Conservation (phyloP, 1,140 invertebrate species). For the Anoplolepis gracilipes region DNA sequence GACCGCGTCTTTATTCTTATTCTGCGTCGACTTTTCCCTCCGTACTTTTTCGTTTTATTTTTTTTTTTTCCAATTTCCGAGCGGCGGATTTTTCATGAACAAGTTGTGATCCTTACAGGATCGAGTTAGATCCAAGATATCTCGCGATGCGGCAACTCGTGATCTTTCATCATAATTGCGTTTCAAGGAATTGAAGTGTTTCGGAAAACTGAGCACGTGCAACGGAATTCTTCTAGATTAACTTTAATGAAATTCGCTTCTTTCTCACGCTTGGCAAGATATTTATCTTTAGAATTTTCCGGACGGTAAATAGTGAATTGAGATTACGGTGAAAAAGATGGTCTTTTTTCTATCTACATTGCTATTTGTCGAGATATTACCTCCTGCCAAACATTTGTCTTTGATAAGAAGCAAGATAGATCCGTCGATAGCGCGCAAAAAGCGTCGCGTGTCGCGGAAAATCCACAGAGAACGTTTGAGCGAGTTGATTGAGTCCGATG, state of each 20-base stretch:
- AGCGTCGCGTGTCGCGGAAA: slow-evolving; percentile 43
- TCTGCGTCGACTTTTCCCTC: not conserved
- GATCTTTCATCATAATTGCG: slow-evolving; percentile 6
- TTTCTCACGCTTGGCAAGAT: not conserved
- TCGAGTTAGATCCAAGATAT: not conserved
- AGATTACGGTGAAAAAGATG: slow-evolving; percentile 2
- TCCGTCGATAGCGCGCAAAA: slow-evolving; percentile 22
- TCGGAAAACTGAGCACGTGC: slow-evolving; percentile 3
- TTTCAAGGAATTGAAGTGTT: not conserved
- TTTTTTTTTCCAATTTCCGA: not conserved
- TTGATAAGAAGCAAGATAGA: slow-evolving; percentile 32
- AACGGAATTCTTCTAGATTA: not conserved
- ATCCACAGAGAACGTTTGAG: slow-evolving; percentile 25
- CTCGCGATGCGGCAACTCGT: not conserved
- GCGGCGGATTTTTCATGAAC: not conserved
- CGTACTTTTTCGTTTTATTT: not conserved
- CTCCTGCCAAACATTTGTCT: slow-evolving; percentile 4
- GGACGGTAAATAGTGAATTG: not conserved
- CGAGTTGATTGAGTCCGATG: slow-evolving; percentile 23
- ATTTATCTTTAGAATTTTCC: not conserved
- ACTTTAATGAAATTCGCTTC: not conserved
- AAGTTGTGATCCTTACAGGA: not conserved
- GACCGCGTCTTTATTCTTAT: not conserved
- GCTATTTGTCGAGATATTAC: slow-evolving; percentile 1
- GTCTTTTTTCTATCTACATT: not conserved